Evolutionary conservation across 2,113 vertebrate genomes (phyloP), one percentile per base, ranked within the genome.

Genomic region (Poecilia latipinna): DNA sequence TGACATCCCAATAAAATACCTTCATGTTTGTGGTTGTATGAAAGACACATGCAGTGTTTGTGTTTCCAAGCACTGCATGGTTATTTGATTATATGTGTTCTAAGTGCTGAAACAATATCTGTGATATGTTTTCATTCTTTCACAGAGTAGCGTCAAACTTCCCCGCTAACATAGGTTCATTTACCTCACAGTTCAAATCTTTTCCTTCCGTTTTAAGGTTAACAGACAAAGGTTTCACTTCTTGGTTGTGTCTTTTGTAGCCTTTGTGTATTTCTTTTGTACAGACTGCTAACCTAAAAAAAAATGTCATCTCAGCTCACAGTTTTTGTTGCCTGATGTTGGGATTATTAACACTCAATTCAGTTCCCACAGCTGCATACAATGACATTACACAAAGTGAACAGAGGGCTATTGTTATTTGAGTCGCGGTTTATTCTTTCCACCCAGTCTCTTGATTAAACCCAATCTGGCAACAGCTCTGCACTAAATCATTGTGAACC

Each of bases 331-430:
- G 22, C 66, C 26, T 61, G 65, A 60, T 48, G 26, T 12, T 63
- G 37, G 78, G 89, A 71, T 84, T 42, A 37, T n/a, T 82, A 65
- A 65, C 82, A n/a, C 15, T 64, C 29, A 66, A 70, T 35, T 81
- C 24, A 39, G 78, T 84, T 87, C 85, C 80, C 67, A 29, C 66
- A 71, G 72, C 54, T 54, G n/a, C 69, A 83, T 37, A 88, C 84
- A 90, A 86, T 65, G 74, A 35, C 37, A 63, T 29, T 10, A 61
- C 32, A 74, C 60, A 78, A 84, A 73, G 39, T 62, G 48, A 79
- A 82, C 79, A 78, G 35, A 82, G n/a, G 24, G 17, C 77, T 68
- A 54, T 86, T 90, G 87, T 88, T 72, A 70, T 79, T 60, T 80
- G 76, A 85, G 70, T 63, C 24, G 12, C 54, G 68, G 65, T 84